Conservation (phyloP, 1,140 invertebrate genomes). For the Drosophila sp. region DNA sequence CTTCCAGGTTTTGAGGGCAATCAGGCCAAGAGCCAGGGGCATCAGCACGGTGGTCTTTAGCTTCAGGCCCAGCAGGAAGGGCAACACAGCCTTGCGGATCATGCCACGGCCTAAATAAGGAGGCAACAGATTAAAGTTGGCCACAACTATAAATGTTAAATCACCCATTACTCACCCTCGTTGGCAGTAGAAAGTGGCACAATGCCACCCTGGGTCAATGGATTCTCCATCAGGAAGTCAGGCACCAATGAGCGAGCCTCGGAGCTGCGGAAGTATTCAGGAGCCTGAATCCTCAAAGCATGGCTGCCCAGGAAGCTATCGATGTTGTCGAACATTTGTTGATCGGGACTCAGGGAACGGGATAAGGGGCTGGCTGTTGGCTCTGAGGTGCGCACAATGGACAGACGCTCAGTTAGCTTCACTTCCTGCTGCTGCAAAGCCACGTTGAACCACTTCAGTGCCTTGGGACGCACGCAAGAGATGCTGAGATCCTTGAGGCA, state of each 20-base stretch:
- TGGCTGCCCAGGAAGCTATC: slow-evolving; percentile 88
- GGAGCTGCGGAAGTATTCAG: slow-evolving; percentile 86
- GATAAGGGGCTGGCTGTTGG: slow-evolving; percentile 28
- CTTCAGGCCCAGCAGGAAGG: slow-evolving; percentile 92
- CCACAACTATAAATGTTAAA: slow-evolving; percentile 44
- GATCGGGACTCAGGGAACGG: slow-evolving; percentile 46
- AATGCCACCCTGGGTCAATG: slow-evolving; percentile 88
- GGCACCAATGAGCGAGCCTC: slow-evolving; percentile 87
- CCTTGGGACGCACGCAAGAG: slow-evolving; percentile 90
- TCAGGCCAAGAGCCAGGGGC: slow-evolving; percentile 91
- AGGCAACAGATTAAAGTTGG: neutral
- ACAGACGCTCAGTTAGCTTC: slow-evolving; percentile 89
- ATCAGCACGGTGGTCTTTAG: slow-evolving; percentile 93
- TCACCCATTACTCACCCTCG: slow-evolving; percentile 85
- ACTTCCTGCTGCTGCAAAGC: slow-evolving; percentile 89
- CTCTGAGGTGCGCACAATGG: slow-evolving; percentile 87
- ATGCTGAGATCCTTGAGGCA: slow-evolving; percentile 88
- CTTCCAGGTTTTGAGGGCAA: slow-evolving; percentile 94
- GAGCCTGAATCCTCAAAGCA: slow-evolving; percentile 87
- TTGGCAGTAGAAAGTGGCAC: slow-evolving; percentile 88
- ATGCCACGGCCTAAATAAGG: slow-evolving; percentile 88
- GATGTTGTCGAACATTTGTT: slow-evolving; percentile 87
- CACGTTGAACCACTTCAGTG: slow-evolving; percentile 89
- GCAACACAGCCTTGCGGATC: slow-evolving; percentile 92
- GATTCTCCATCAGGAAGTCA: slow-evolving; percentile 87